These are phyloP conservation scores for Ylistrum balloti DNA, from an alignment of 1,140 invertebrate species.

Conservation along the genomic window DNA sequence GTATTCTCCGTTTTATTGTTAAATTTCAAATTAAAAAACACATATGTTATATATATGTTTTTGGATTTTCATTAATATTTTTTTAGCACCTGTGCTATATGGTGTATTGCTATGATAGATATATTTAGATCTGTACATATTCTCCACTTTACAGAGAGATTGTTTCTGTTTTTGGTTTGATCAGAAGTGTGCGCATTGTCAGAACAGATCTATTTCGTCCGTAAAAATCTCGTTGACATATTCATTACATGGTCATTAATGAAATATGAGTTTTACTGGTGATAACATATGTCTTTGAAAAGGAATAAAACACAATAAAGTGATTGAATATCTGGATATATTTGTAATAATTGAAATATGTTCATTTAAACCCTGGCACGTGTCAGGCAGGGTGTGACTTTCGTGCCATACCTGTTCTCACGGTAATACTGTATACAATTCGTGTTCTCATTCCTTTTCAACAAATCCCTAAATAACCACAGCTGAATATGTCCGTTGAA, in stretches of 20 bases:
- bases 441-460: neutral
- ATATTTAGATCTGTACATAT: too few relatives aligned
- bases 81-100: too few relatives aligned
- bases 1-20: too few relatives aligned
- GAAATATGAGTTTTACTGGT: neutral
- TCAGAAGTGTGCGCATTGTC: neutral
- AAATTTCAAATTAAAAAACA: too few relatives aligned
- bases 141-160: too few relatives aligned
- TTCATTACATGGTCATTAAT: neutral
- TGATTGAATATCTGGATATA: neutral
- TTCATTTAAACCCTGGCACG: conserved; percentile 17
- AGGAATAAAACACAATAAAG: neutral
- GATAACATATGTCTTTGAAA: neutral
- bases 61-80: too few relatives aligned
- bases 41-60: too few relatives aligned
- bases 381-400: neutral
- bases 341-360: conserved; percentile 19
- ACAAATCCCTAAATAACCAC: neutral
- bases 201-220: neutral
- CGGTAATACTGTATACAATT: neutral
- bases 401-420: neutral
- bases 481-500: neutral
- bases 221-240: neutral
- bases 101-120: too few relatives aligned
- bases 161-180: neutral